phyloP scores from a whole-genome alignment of 2,113 vertebrate genomes.

The Craseonycteris thonglongyai region DNA sequence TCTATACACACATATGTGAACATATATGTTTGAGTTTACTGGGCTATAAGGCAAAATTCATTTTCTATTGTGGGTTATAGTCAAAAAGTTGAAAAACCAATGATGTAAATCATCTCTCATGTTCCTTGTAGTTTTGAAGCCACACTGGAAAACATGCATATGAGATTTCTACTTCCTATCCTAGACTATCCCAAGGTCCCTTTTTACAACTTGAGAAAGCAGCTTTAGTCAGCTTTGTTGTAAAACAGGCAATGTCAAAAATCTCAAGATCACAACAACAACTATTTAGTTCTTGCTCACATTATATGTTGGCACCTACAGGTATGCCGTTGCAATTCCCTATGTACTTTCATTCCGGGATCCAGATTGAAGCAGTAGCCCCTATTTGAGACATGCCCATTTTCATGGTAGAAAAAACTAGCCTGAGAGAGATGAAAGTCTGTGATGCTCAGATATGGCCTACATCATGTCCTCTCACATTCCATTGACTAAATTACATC shows the following conservation, averaged over 20 bases:
- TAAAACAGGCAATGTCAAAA: not conserved
- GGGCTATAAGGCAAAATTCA: not conserved
- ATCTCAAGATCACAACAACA: not conserved
- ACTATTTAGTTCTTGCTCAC: not conserved
- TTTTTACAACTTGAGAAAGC: not conserved
- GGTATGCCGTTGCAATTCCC: not conserved
- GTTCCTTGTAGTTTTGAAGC: not conserved
- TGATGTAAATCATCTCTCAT: not conserved
- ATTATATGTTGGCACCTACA: not conserved
- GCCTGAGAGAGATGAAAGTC: not conserved
- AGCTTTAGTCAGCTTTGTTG: not conserved
- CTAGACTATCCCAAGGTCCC: not conserved
- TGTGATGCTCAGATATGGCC: not conserved
- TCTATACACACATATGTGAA: not conserved
- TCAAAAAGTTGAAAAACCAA: not conserved
- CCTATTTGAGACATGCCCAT: not conserved
- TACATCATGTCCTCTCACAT: not conserved
- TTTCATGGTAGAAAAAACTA: not conserved
- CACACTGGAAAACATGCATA: not conserved
- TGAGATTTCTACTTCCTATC: not conserved
- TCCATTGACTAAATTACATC: not conserved
- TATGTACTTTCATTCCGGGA: not conserved
- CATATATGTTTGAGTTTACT: not conserved
- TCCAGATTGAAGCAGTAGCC: not conserved
- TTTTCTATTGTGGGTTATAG: not conserved